A percentile compares a stretch with the other conserved stretches of the same genome.
These are phyloP conservation scores for Nasonia oneida DNA, from an alignment of 2,888 invertebrate species.

Conservation along the genomic window DNA sequence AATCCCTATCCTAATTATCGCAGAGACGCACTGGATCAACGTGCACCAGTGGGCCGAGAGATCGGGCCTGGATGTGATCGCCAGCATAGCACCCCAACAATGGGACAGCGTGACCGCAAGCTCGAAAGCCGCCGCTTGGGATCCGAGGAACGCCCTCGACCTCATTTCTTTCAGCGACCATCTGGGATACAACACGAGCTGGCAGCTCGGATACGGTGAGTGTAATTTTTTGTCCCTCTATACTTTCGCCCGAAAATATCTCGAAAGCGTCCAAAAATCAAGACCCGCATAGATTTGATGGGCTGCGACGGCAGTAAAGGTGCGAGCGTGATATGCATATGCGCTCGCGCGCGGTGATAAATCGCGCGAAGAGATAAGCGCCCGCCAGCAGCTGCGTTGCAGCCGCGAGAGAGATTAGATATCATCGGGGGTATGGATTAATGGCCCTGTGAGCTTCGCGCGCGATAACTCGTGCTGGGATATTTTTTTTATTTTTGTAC, in stretches of 20 bases:
- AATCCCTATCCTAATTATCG: neutral
- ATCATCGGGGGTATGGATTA: neutral
- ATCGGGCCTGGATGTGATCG: conserved; percentile 75
- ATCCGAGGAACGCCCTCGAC: conserved; percentile 84
- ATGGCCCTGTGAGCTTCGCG: neutral
- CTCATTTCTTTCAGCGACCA: conserved; percentile 86
- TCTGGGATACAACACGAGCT: conserved; percentile 84
- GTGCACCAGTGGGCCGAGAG: conserved; percentile 75
- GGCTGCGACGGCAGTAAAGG: neutral
- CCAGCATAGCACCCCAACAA: conserved; percentile 70
- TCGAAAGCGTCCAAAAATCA: neutral
- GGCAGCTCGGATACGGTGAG: conserved; percentile 88
- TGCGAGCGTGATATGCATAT: neutral
- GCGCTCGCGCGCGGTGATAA: neutral
- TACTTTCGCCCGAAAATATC: neutral
- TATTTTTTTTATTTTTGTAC: neutral
- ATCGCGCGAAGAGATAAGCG: conserved; percentile 11
- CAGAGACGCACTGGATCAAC: conserved; percentile 76
- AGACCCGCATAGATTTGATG: conserved; percentile 7
- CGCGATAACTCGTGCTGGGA: neutral
- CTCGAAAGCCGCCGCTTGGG: conserved; percentile 81
- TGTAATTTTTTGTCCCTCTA: neutral
- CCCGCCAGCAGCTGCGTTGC: neutral
- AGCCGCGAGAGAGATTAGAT: neutral
- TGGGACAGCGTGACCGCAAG: conserved; percentile 80